Percentiles rank a stretch among this genome's conserved stretches.
Conservation (phyloP, 2,113 vertebrate species). For the Thymallus thymallus region DNA sequence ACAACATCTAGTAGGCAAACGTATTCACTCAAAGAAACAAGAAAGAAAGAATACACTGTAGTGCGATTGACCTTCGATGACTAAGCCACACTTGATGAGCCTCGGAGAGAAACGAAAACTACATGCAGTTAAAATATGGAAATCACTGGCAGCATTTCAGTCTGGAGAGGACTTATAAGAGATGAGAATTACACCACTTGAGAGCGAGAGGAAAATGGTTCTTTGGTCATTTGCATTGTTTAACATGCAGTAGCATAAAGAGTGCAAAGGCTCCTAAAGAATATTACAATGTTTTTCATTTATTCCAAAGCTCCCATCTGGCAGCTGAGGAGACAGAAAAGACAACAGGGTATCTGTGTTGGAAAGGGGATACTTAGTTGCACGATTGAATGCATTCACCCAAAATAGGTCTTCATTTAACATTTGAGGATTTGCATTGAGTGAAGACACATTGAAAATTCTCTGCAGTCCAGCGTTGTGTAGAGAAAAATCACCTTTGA, state of each 20-base stretch:
- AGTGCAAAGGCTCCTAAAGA: slow-evolving; percentile 20
- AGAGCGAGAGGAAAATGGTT: not conserved
- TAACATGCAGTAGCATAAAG: slow-evolving; percentile 50
- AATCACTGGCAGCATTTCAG: slow-evolving; percentile 48
- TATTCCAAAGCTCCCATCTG: not conserved
- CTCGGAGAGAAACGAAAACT: slow-evolving; percentile 45
- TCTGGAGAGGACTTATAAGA: slow-evolving; percentile 42
- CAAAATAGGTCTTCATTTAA: no score
- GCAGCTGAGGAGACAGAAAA: not conserved
- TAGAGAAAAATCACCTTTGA: slow-evolving; percentile 40
- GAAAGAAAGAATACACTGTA: slow-evolving; percentile 19
- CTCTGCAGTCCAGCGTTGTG: slow-evolving; percentile 19
- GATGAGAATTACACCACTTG: slow-evolving; percentile 46
- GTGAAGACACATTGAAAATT: slow-evolving; percentile 33
- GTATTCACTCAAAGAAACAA: not conserved
- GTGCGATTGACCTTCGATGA: slow-evolving; percentile 43
- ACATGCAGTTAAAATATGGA: slow-evolving; percentile 66
- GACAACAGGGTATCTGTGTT: not conserved
- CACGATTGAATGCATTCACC: no score
- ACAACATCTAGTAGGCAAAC: not conserved
- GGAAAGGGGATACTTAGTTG: not conserved
- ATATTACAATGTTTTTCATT: slow-evolving; percentile 42
- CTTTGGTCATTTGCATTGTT: slow-evolving; percentile 54
- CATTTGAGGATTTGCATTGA: slow-evolving; percentile 2
- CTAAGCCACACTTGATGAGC: slow-evolving; percentile 42